phyloP scores from a whole-genome alignment of 2,113 vertebrate species.

The Ifrita kowaldi region DNA sequence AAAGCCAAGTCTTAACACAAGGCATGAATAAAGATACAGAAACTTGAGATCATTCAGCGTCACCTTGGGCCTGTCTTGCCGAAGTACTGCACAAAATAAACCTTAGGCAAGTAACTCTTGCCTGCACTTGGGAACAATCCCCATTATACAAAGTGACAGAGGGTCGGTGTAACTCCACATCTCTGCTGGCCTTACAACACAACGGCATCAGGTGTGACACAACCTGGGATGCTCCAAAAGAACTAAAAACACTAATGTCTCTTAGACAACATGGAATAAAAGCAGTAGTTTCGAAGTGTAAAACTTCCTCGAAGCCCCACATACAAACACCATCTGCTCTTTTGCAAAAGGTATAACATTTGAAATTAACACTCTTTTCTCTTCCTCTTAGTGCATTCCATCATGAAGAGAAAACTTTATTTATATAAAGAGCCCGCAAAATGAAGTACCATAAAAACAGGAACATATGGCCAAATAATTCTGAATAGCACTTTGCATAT shows the following conservation, averaged over 20 bases:
- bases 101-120: neutral
- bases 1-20: neutral
- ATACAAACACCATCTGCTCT: conserved; percentile 56
- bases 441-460: conserved; percentile 50
- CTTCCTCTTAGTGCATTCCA: neutral
- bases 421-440: conserved; percentile 22
- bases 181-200: neutral
- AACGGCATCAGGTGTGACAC: neutral
- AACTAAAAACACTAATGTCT: neutral
- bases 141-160: neutral
- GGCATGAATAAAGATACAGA: accelerated
- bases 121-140: neutral
- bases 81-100: neutral
- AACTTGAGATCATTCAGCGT: neutral
- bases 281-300: neutral
- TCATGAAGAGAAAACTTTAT: conserved; percentile 7
- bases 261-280: neutral
- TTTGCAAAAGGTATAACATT: conserved; percentile 26
- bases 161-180: neutral
- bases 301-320: conserved; percentile 21
- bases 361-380: conserved; percentile 7
- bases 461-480: conserved; percentile 59
- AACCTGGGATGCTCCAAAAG: neutral
- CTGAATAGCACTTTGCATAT: conserved; percentile 47
- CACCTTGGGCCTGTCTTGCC: neutral